These are phyloP conservation scores for Eubucco bourcierii DNA, from an alignment of 2,113 vertebrate species.

Conservation along the genomic window DNA sequence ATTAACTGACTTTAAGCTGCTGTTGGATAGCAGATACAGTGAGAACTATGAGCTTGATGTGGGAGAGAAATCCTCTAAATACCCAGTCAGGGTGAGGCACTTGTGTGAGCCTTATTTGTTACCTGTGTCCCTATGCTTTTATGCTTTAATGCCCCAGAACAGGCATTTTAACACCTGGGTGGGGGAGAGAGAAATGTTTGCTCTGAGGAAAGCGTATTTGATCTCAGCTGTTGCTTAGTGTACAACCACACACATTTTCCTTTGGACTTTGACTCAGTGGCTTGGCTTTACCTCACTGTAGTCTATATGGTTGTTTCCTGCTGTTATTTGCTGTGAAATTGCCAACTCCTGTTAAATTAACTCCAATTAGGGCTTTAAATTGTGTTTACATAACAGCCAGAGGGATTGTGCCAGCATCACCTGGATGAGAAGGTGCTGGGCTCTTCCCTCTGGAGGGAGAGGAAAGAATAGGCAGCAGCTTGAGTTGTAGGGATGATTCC, in stretches of 20 bases:
- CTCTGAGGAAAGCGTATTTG: not conserved
- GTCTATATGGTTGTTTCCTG: not conserved
- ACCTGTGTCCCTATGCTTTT: not conserved
- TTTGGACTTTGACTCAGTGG: not conserved
- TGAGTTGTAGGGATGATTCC: not conserved
- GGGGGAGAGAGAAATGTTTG: fast-evolving
- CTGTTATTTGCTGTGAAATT: not conserved
- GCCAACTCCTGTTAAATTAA: not conserved
- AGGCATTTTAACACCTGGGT: not conserved
- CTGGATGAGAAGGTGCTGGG: not conserved
- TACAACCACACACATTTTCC: not conserved
- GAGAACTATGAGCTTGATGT: not conserved
- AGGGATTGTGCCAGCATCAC: not conserved
- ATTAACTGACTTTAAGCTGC: not conserved
- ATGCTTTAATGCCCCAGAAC: not conserved
- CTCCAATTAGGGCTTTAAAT: not conserved
- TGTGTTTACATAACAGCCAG: not conserved
- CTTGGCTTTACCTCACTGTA: not conserved
- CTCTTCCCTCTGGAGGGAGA: not conserved
- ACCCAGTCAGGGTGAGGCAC: not conserved
- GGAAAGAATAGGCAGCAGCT: not conserved
- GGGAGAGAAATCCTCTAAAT: not conserved
- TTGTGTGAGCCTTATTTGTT: not conserved
- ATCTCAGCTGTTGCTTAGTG: not conserved
- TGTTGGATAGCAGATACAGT: not conserved